Evolutionary conservation across 30 jellyfish, hydroid and myxozoan genomes (phyloP), one percentile per base, ranked within the genome.

Genomic region (Chironex yamaguchii): DNA sequence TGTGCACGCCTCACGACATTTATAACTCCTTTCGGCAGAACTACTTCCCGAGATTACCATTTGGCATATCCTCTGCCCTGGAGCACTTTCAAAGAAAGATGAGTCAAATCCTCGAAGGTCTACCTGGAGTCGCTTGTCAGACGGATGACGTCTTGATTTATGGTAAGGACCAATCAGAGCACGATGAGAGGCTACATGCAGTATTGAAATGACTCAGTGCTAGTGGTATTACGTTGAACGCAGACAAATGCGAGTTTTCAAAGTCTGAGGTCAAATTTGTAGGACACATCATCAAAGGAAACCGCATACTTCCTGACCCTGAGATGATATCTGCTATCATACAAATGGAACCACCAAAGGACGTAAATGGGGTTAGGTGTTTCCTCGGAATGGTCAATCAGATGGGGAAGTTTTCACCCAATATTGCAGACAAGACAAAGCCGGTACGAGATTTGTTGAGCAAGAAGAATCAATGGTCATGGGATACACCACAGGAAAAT

Each of bases 31-130:
- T 75, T 53, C 68, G 96, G 92, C 17, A 42, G 96, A 26, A 72
- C 69, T 77, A 91, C 62, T 68, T 66, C 52, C 20, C 77, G 34
- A 77, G 96, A 64, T 34, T 65, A 14, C 96, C 96, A 3, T 87
- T 79, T 63, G 91, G 91, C 25, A 52, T 76, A 12, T 29, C 73
- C 29, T 27, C 91, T 51, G 73, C 76, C 82, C 73, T 79, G 50
- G 86, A 87, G 52, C 48, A 52, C 77, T 71, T 34, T 74, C 30
- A 32, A 23, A n/a, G n/a, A n/a, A n/a, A n/a, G n/a, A n/a, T n/a
- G n/a, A n/a, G n/a, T n/a, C n/a, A n/a, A n/a, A n/a, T n/a, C n/a
- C n/a, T n/a, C n/a, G n/a, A n/a, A 6, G 92, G 91, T 9, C 71
- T 70, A 14, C 49, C 22, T 49, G 94, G 94, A 29, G 90, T 71